These are phyloP conservation scores for Amitus sp. DNA, from an alignment of 2,888 invertebrate genomes.

Conservation along the genomic window DNA sequence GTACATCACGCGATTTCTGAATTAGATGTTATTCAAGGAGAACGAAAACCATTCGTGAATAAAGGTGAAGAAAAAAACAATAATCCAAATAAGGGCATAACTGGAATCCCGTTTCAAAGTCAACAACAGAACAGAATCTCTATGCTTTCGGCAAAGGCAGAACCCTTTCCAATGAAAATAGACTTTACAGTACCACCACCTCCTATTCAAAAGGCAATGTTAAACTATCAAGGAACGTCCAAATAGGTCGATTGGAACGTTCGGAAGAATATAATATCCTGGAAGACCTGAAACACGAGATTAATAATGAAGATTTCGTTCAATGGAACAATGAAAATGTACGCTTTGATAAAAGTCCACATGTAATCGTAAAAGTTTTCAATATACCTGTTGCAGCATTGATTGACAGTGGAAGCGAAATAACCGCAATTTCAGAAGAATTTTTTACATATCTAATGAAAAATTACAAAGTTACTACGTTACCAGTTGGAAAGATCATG, in stretches of 20 bases:
- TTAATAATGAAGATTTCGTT: constrained; percentile 7
- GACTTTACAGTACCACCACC: background rate
- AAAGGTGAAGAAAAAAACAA: background rate
- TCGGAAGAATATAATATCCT: too few species aligned
- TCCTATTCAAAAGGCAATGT: background rate
- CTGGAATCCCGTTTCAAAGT: too few species aligned
- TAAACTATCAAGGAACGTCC: background rate
- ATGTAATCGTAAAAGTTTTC: background rate
- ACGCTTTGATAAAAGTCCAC: background rate
- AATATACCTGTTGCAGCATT: constrained; percentile 7
- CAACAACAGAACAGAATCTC: too few species aligned
- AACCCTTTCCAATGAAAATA: too few species aligned
- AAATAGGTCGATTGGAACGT: too few species aligned
- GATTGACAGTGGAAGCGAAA: constrained; percentile 26
- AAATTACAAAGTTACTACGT: constrained; percentile 9
- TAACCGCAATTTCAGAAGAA: constrained; percentile 19
- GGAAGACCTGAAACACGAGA: background rate
- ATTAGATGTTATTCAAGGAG: background rate
- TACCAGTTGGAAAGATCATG: constrained; percentile 25
- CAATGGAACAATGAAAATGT: too few species aligned
- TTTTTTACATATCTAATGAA: background rate
- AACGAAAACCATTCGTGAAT: background rate
- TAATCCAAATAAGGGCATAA: too few species aligned
- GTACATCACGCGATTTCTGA: background rate
- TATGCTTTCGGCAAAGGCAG: too few species aligned